phyloP scores from a whole-genome alignment of 2,888 invertebrate genomes.

The Cheilosia scutellata region DNA sequence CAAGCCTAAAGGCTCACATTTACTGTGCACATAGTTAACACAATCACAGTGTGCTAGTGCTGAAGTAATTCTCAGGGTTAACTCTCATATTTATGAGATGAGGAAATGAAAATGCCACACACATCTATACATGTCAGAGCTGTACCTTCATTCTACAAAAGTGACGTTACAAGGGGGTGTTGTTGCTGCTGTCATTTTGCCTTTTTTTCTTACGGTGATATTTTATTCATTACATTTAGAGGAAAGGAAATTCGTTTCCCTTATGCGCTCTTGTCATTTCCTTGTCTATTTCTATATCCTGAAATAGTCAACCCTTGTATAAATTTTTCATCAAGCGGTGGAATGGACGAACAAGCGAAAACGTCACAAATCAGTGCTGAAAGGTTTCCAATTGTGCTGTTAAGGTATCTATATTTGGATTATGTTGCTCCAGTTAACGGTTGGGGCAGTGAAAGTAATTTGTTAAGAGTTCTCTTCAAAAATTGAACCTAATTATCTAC shows the following conservation, averaged over 20 bases:
- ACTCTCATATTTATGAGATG: conserved; percentile 68
- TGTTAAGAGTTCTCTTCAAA: conserved; percentile 54
- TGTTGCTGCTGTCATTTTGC: background rate
- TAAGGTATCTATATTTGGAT: too few species aligned
- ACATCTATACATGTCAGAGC: conserved; percentile 27
- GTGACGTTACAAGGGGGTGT: conserved; percentile 32
- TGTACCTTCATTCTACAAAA: conserved; percentile 7
- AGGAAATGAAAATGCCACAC: conserved; percentile 70
- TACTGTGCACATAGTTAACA: conserved; percentile 28
- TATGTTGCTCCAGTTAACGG: too few species aligned
- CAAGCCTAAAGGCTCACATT: conserved; percentile 43
- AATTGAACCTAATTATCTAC: conserved; percentile 58
- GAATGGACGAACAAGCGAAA: background rate
- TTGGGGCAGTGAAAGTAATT: background rate
- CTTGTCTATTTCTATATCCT: conserved; percentile 40
- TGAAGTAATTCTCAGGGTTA: conserved; percentile 61
- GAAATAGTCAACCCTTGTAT: conserved; percentile 56
- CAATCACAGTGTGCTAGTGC: conserved; percentile 52
- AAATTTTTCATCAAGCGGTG: conserved; percentile 10
- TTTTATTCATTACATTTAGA: conserved; percentile 67
- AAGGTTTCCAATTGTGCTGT: conserved; percentile 46
- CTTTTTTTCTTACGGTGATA: conserved; percentile 26
- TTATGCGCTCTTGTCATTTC: conserved; percentile 28
- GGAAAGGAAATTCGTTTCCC: background rate
- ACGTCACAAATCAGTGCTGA: conserved; percentile 38